phyloP scores from a whole-genome alignment of 2,888 invertebrate genomes.

The Allolobophora icterica region DNA sequence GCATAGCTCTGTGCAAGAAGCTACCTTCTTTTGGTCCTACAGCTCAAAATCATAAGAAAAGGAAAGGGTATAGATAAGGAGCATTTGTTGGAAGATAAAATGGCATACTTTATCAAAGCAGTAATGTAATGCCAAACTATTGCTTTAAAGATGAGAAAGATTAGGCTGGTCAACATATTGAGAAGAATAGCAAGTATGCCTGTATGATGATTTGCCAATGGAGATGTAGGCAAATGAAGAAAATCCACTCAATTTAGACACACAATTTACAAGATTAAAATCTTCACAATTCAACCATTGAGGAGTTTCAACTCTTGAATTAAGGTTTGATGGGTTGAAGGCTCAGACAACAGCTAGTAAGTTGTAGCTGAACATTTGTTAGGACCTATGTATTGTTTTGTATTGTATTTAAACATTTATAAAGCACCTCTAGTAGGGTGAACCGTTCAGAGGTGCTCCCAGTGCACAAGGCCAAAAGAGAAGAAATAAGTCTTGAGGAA shows the following conservation, averaged over 20 bases:
- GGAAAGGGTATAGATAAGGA: background rate
- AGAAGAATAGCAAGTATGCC: background rate
- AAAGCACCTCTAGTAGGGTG: no score
- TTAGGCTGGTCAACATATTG: background rate
- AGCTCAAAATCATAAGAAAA: background rate
- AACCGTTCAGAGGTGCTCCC: no score
- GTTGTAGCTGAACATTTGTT: background rate
- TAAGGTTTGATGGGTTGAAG: background rate
- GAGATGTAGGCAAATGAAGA: background rate
- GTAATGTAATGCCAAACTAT: background rate
- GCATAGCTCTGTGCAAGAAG: background rate
- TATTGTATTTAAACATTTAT: no score
- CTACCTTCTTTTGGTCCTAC: background rate
- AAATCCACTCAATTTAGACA: background rate
- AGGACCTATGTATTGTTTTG: no score
- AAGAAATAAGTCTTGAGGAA: no score
- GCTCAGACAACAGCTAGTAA: background rate
- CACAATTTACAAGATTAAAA: background rate
- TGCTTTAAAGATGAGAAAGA: background rate
- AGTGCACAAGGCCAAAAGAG: no score
- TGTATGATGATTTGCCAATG: background rate
- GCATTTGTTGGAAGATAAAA: background rate
- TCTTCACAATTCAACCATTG: background rate
- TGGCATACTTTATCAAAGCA: background rate
- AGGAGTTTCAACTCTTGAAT: background rate